These are phyloP conservation scores for Harpagoxenus sublaevis DNA, from an alignment of 2,888 invertebrate genomes.

Conservation along the genomic window DNA sequence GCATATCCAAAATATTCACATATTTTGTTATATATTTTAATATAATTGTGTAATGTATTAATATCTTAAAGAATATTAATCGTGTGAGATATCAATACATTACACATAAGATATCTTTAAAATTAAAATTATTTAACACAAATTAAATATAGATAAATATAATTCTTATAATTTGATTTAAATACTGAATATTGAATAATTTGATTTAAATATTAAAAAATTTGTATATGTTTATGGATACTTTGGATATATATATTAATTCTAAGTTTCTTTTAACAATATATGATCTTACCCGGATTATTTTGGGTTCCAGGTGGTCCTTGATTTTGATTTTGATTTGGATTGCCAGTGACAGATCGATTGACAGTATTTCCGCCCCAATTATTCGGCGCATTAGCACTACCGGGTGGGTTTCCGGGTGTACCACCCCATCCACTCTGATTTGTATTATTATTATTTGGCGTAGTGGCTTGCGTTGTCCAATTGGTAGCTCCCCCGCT, in stretches of 20 bases:
- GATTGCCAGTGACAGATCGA: constrained; percentile 81
- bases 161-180: background rate
- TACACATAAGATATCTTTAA: background rate
- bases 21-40: constrained; percentile 3
- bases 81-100: too few species aligned
- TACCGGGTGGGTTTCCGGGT: constrained; percentile 81
- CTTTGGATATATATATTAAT: background rate
- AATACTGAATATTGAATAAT: background rate
- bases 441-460: constrained; percentile 88
- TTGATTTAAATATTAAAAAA: constrained; percentile 7
- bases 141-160: background rate
- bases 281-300: constrained; percentile 76
- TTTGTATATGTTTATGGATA: background rate
- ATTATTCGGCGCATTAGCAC: constrained; percentile 79
- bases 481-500: constrained; percentile 91
- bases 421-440: constrained; percentile 87
- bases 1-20: constrained; percentile 1
- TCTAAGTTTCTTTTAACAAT: constrained; percentile 19
- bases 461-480: constrained; percentile 91
- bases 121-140: background rate
- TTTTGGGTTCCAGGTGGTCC: constrained; percentile 81
- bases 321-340: constrained; percentile 81
- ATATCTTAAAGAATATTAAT: background rate
- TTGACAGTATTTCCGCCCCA: constrained; percentile 83
- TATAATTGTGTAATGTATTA: background rate